Evolutionary conservation across 2,888 invertebrate genomes (phyloP), one percentile per base, ranked within the genome.

Genomic region (Melikaiella ostensackeni): DNA sequence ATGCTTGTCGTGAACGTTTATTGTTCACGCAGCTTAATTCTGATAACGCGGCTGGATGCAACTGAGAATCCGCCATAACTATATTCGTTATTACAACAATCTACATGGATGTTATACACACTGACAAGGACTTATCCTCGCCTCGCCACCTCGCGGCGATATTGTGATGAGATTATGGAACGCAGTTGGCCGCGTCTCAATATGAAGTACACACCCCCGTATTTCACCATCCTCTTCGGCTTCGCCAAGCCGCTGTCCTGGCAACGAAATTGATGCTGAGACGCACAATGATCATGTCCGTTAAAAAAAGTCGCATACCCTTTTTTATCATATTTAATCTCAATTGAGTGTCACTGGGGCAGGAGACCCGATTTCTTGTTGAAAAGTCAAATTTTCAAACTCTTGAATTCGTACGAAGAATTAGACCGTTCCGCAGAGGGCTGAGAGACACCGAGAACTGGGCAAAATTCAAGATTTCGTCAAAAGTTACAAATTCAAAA

Each of bases 151-250:
- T 88, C 88, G 84, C 84, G 85, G 88, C 88, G 89, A 90, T 92
- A 92, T 92, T 92, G 92, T 95, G 94, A 95, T 95, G 94, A 93
- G 95, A 95, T 95, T 95, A 95, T 93, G 88, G 91, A 92, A 92
- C 93, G 93, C 95, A 94, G 93, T 93, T 94, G 94, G 93, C 91
- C 93, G 94, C 92, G 86, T 92, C 92, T 92, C 93, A 94, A 95
- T 94, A 91, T 80, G 77, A 80, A 81, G 80, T 80, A 83, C 81
- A 83, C 81, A 81, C 83, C 80, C 77, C 83, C 80, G 75, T 75
- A 66, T 80, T 80, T 78, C 80, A 77, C 82, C 75, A 30, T 70
- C 46, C 66, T 66, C 46, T 46, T 30, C 57, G 24, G 38, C 63
- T 33, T 63, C 35, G 27, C 46, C 42, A 50, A 70, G 46, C 70